Evolutionary conservation across 2,888 invertebrate genomes (phyloP).

Genomic region (Ormyrus thymus): DNA sequence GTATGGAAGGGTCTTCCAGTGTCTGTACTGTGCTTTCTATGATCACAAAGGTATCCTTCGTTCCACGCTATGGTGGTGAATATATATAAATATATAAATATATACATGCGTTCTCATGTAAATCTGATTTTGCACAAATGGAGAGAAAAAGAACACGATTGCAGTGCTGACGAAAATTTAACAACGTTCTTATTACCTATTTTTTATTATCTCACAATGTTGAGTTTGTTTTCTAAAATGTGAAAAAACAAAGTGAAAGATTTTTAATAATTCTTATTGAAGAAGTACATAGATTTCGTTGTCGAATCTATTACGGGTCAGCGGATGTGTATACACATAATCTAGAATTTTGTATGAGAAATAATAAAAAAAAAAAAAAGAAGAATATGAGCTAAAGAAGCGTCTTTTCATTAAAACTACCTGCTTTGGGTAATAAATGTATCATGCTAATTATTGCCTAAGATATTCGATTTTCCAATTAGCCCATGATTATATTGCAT

Average conservation of each 20-base stretch:
- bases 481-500: constrained; percentile 71
- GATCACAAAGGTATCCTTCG: constrained; percentile 60
- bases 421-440: constrained; percentile 65
- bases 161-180: constrained; percentile 39
- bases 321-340: constrained; percentile 60
- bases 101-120: constrained; percentile 40
- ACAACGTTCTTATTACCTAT: constrained; percentile 35
- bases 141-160: constrained; percentile 23
- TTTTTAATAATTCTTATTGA: constrained; percentile 36
- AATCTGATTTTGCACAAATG: constrained; percentile 52
- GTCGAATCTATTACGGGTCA: constrained; percentile 48
- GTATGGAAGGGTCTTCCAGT: constrained; percentile 70
- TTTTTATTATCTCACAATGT: constrained; percentile 36
- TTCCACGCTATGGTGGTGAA: constrained; percentile 39
- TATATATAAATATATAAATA: constrained; percentile 24
- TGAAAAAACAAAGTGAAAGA: constrained; percentile 21
- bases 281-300: constrained; percentile 41
- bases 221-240: constrained; percentile 35
- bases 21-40: constrained; percentile 47
- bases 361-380: constrained; percentile 48
- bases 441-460: constrained; percentile 71
- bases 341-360: constrained; percentile 67
- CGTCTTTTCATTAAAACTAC: constrained; percentile 60
- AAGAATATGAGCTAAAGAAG: constrained; percentile 49
- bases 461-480: constrained; percentile 64